Evolutionary conservation across 64 coral and sea anemone genomes (phyloP).

Genomic region (Montipora efflorescens): DNA sequence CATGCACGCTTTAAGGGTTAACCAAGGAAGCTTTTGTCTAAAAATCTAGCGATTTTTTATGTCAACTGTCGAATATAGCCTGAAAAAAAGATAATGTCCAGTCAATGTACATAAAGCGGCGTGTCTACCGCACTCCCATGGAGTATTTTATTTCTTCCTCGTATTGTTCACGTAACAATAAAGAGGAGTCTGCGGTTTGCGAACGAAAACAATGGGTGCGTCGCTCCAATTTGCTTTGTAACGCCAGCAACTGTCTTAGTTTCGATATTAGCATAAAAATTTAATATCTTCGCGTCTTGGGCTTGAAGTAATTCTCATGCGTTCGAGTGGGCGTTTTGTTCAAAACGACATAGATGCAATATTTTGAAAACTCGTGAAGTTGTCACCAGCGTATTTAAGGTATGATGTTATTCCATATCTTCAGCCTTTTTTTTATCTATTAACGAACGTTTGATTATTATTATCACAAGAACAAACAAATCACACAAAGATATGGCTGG

Average conservation of each 20-base stretch:
- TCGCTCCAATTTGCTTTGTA: neutral
- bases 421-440: too few species aligned
- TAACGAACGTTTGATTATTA: neutral
- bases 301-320: neutral
- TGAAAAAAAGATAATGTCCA: neutral
- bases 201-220: neutral
- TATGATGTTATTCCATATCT: neutral
- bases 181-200: conserved; percentile 6
- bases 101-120: neutral
- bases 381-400: neutral
- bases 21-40: neutral
- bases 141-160: neutral
- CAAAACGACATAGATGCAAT: neutral
- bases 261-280: conserved; percentile 33
- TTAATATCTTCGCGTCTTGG: neutral
- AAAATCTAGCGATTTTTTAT: neutral
- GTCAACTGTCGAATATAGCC: neutral
- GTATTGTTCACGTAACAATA: conserved; percentile 35
- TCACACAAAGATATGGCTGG: neutral
- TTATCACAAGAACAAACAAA: neutral
- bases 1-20: neutral
- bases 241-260: neutral
- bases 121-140: neutral
- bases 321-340: neutral
- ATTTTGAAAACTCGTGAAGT: neutral